phyloP scores from a whole-genome alignment of 2,888 invertebrate genomes.

The Serrognathus titanus region DNA sequence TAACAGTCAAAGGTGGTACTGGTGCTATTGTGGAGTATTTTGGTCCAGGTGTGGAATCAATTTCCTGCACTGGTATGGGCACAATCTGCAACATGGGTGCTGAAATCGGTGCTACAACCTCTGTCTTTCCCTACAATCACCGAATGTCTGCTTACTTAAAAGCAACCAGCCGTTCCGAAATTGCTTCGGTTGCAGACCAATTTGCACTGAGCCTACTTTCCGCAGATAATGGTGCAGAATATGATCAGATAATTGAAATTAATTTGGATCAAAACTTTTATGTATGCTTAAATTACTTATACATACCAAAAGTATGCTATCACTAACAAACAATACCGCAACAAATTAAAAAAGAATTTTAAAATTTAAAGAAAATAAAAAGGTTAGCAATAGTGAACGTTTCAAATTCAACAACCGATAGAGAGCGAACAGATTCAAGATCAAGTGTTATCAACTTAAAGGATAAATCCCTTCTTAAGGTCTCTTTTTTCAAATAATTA shows the following conservation, averaged over 20 bases:
- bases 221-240: slow-evolving; percentile 78
- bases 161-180: slow-evolving; percentile 72
- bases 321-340: too few species aligned
- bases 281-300: too few species aligned
- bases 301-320: too few species aligned
- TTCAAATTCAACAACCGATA: too few species aligned
- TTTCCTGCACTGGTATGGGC: slow-evolving; percentile 99
- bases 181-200: slow-evolving; percentile 72
- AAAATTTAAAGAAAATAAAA: too few species aligned
- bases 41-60: slow-evolving; percentile 96
- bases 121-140: slow-evolving; percentile 93
- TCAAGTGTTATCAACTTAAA: too few species aligned
- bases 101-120: slow-evolving; percentile 98
- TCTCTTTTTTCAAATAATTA: too few species aligned
- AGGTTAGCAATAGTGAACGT: too few species aligned
- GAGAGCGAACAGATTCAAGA: too few species aligned
- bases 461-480: too few species aligned
- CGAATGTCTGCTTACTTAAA: slow-evolving; percentile 89
- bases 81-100: slow-evolving; percentile 99
- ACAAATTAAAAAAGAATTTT: too few species aligned
- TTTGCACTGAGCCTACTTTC: slow-evolving; percentile 68
- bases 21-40: slow-evolving; percentile 99
- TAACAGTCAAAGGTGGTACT: slow-evolving; percentile 98
- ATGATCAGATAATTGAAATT: slow-evolving; percentile 89
- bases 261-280: too few species aligned